Conservation (phyloP, 2,113 vertebrate genomes). For the Mormyrus lacerda region DNA sequence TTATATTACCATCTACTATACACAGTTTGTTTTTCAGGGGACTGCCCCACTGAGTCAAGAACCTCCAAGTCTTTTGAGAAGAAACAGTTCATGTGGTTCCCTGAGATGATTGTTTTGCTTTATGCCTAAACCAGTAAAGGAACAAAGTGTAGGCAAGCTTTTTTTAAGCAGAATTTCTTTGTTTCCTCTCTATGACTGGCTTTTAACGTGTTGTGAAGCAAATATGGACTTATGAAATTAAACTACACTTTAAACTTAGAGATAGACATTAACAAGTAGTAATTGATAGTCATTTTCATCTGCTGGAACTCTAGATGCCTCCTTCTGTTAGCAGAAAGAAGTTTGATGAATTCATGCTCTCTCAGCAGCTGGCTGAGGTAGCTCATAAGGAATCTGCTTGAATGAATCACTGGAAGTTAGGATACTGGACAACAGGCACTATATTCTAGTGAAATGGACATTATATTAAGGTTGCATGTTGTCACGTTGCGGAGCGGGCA, state of each 20-base stretch:
- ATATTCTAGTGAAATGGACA: neutral
- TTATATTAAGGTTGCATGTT: neutral
- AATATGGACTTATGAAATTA: neutral
- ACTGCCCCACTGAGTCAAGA: neutral
- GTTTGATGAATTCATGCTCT: neutral
- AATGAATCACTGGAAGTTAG: slow-evolving; percentile 14
- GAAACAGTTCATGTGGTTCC: neutral
- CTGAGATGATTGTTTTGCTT: neutral
- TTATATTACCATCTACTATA: neutral
- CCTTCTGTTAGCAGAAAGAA: neutral
- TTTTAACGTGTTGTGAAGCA: neutral
- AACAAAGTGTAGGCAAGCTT: neutral
- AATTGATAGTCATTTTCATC: neutral
- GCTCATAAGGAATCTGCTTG: slow-evolving; percentile 13
- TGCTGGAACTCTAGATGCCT: neutral
- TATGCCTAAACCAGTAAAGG: neutral
- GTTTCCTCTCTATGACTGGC: neutral
- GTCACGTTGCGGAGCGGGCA: no score
- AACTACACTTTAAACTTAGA: neutral
- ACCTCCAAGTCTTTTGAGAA: neutral
- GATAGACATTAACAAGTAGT: neutral
- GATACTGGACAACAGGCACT: neutral
- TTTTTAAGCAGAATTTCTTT: neutral
- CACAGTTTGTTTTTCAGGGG: neutral
- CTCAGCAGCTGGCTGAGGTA: neutral